Percentiles rank a stretch among this genome's conserved stretches.
These are phyloP conservation scores for Brachionus plicatilis DNA, from an alignment of 1,140 invertebrate species.

Conservation along the genomic window DNA sequence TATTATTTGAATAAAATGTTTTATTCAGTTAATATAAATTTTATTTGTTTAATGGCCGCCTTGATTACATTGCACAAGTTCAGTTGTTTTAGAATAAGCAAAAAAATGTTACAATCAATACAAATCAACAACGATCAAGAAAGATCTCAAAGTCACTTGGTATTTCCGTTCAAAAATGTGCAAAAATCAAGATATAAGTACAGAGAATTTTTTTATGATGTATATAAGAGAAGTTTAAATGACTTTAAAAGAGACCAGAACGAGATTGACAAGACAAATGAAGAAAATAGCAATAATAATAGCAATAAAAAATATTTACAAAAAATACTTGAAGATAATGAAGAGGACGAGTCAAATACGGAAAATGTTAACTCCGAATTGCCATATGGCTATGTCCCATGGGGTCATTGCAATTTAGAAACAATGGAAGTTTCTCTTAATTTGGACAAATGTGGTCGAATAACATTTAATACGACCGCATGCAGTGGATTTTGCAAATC, in stretches of 20 bases:
- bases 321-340: conserved; percentile 22
- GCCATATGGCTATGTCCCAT: background rate
- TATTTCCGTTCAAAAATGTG: background rate
- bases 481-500: conserved; percentile 30
- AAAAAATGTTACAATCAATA: background rate
- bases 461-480: conserved; percentile 12
- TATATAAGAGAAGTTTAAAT: background rate
- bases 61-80: background rate
- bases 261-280: background rate
- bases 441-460: conserved; percentile 25
- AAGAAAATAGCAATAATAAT: background rate
- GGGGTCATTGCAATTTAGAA: background rate
- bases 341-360: background rate
- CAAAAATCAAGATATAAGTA: background rate
- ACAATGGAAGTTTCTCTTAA: background rate
- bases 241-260: background rate
- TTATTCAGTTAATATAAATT: background rate
- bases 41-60: background rate
- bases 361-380: background rate
- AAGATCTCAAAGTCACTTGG: background rate
- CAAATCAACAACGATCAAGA: background rate
- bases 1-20: conserved; percentile 6
- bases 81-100: background rate
- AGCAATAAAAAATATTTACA: conserved; percentile 10
- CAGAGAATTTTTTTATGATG: conserved; percentile 20